Evolutionary conservation across 2,797 vertebrate genomes (phyloP).

Genomic region (Anomalospiza imberbis): DNA sequence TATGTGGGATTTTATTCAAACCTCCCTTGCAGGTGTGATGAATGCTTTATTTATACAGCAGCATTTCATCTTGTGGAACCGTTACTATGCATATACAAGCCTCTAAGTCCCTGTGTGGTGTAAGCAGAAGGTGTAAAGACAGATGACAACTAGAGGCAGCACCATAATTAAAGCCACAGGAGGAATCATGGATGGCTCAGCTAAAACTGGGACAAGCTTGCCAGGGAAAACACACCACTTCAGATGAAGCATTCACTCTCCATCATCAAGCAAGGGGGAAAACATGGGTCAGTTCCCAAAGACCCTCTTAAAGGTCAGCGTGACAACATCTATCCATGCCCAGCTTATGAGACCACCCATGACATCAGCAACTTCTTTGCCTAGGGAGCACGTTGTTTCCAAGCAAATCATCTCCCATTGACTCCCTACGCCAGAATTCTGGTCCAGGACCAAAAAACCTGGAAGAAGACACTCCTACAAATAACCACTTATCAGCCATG

Average conservation of each 20-base stretch:
- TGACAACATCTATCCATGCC: not conserved
- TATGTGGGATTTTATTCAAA: not conserved
- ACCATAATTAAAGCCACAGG: not conserved
- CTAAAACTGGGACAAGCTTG: not conserved
- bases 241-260: not conserved
- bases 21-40: slow-evolving; percentile 38
- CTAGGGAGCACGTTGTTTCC: not conserved
- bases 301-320: not conserved
- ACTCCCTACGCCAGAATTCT: fast-evolving
- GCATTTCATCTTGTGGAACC: not conserved
- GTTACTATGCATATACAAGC: not conserved
- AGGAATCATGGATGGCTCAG: not conserved
- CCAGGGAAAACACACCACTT: not conserved
- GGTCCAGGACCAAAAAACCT: not conserved
- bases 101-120: not conserved
- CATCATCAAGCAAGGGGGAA: not conserved
- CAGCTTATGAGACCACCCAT: not conserved
- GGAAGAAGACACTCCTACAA: not conserved
- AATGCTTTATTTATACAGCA: slow-evolving; percentile 34
- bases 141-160: not conserved
- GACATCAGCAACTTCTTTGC: not conserved
- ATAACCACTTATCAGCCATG: not conserved
- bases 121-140: not conserved
- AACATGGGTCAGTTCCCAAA: not conserved
- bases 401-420: not conserved